Evolutionary conservation across 2,113 vertebrate species (phyloP), one percentile per base, ranked within the genome.

Genomic region (Halcyon senegalensis): DNA sequence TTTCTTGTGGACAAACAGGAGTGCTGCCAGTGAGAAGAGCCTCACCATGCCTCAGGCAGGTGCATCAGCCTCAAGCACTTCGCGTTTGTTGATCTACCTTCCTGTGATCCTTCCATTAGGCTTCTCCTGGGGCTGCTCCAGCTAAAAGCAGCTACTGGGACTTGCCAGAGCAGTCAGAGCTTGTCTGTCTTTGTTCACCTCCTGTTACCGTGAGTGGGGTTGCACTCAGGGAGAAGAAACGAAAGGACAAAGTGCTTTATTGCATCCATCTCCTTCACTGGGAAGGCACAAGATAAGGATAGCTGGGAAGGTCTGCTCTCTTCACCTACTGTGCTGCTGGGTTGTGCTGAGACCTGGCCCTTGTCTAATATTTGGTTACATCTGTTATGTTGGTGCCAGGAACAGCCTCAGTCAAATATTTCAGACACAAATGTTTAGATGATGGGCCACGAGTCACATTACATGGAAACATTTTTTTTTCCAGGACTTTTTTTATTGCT

Each of bases 31-130:
- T 2, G 20, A 84, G 28, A 62, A 21, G 15, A 86, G 33, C 16
- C 10, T 89, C 17, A 9, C n/a, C 1, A 0, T 13, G 43, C 46
- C 59, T 48, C 0, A 0, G 41, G 33, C 30, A 70, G 78, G 35
- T 3, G 19, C 51, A 37, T 48, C 58, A 70, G 18, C 17, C n/a
- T 58, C 63, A 8, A 16, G 21, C 7, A 7, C 43, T 31, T 64
- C 74, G 48, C 1, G 1, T 74, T 62, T 21, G 6, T 24, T 50
- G 27, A 48, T 48, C 66, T 75, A 27, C 14, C 11, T 76, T 72
- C 41, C 21, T 60, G 35, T 37, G 20, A 17, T 58, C 50, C 48
- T 90, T 74, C 53, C 19, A 41, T 44, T 11, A 75, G 62, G 37
- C 31, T 70, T 59, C 78, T 75, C 31, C 55, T 60, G 56, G 16